These are phyloP conservation scores for Chloroceryle inda DNA, from an alignment of 2,797 vertebrate genomes.

Conservation along the genomic window DNA sequence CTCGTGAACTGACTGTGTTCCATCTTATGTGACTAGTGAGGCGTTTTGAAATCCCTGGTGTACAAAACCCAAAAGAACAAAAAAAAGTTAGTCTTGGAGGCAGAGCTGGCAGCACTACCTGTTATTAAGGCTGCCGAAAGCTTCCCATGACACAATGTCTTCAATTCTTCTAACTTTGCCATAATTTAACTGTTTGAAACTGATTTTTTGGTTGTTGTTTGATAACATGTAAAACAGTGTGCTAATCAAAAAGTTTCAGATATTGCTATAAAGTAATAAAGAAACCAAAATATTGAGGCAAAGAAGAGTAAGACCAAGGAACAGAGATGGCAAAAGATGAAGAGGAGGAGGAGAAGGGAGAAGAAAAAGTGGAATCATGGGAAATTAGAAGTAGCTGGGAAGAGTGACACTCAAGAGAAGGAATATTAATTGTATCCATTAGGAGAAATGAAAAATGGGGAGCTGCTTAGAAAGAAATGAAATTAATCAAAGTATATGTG, in stretches of 20 bases:
- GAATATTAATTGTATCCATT: neutral
- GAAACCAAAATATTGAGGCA: neutral
- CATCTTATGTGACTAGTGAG: neutral
- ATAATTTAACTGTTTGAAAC: neutral
- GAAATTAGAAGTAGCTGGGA: neutral
- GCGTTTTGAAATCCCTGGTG: neutral
- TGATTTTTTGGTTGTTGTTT: neutral
- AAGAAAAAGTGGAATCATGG: neutral
- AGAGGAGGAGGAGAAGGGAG: neutral
- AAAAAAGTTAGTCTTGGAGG: neutral
- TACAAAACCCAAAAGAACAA: constrained; percentile 3
- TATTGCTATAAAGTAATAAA: neutral
- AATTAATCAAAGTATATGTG: neutral
- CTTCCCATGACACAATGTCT: neutral
- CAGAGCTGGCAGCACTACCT: neutral
- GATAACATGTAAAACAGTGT: neutral
- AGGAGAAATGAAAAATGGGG: neutral
- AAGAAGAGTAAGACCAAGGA: neutral
- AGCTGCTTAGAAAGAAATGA: neutral
- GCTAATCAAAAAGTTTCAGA: neutral
- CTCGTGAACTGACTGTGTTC: neutral
- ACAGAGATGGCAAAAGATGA: neutral
- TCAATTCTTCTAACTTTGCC: neutral
- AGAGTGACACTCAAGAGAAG: neutral
- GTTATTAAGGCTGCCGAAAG: neutral